Percentiles rank a stretch among this genome's conserved stretches.
phyloP scores from a whole-genome alignment of 2,888 invertebrate genomes.

The Scaptomyza polygonia region DNA sequence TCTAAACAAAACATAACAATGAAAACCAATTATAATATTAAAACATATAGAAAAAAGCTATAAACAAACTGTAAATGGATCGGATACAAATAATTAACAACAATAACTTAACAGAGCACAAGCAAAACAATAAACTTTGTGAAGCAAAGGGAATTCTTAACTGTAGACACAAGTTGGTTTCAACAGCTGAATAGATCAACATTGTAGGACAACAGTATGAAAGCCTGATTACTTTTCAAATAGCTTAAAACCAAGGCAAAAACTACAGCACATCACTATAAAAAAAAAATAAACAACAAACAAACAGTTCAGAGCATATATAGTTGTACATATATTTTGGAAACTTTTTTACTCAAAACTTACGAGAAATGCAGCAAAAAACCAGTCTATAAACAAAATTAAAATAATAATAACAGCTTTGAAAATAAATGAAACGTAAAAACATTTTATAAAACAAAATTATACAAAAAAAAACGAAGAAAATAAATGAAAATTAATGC shows the following conservation, averaged over 20 bases:
- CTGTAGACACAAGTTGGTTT: conserved; percentile 28
- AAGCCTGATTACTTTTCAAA: conserved; percentile 16
- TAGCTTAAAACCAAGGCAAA: conserved; percentile 25
- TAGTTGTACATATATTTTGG: conserved; percentile 77
- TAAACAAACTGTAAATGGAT: conserved; percentile 65
- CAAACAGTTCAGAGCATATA: conserved; percentile 62
- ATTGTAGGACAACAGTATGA: conserved; percentile 24
- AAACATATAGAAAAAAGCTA: conserved; percentile 54
- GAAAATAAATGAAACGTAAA: conserved; percentile 34
- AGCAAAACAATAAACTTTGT: conserved; percentile 37
- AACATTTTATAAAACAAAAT: conserved; percentile 60
- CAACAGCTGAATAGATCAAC: conserved; percentile 8
- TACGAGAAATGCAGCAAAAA: conserved; percentile 44
- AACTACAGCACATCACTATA: conserved; percentile 60
- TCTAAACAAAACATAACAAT: conserved; percentile 52
- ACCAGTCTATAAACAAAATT: conserved; percentile 35
- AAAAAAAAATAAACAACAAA: background rate
- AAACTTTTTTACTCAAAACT: conserved; percentile 76
- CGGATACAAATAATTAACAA: conserved; percentile 61
- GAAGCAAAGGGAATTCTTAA: conserved; percentile 47
- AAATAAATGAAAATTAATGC: conserved; percentile 36
- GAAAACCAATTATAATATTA: conserved; percentile 52
- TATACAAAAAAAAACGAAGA: conserved; percentile 52
- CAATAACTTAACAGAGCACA: conserved; percentile 51
- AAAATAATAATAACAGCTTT: conserved; percentile 26